Evolutionary conservation across 1,140 invertebrate species (phyloP).

Genomic region (Eueides isabella): DNA sequence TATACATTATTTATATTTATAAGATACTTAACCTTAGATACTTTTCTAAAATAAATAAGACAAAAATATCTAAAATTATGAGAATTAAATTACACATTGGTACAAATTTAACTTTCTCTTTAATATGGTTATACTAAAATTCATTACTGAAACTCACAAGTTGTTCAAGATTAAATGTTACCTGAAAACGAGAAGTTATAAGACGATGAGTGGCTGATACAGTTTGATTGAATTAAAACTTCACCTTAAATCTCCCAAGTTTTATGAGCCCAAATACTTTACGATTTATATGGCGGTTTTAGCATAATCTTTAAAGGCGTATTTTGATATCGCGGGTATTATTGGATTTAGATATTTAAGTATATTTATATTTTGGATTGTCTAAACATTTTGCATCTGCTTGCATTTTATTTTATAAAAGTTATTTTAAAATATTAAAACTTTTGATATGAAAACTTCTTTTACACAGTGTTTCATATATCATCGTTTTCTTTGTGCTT

Average conservation of each 20-base stretch:
- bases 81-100: neutral
- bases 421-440: neutral
- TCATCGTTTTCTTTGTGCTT: too few relatives aligned
- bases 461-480: too few relatives aligned
- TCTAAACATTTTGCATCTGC: neutral
- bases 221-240: constrained; percentile 63
- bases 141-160: constrained; percentile 2
- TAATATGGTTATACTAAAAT: neutral
- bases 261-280: constrained; percentile 57
- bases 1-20: too few relatives aligned
- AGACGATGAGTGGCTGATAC: constrained; percentile 37
- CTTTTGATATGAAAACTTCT: too few relatives aligned
- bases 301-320: constrained; percentile 54
- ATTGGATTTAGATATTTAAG: constrained; percentile 2
- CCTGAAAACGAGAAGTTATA: constrained; percentile 28
- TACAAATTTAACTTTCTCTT: neutral
- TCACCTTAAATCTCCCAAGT: constrained; percentile 56
- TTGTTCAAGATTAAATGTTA: constrained; percentile 29
- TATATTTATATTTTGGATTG: neutral
- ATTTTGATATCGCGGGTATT: constrained; percentile 8
- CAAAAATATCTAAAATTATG: neutral
- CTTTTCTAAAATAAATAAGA: neutral
- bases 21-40: neutral
- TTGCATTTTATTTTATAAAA: too few relatives aligned
- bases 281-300: constrained; percentile 66